Evolutionary conservation across 2,888 invertebrate genomes (phyloP), one percentile per base, ranked within the genome.

Genomic region (Chalcis sispes): DNA sequence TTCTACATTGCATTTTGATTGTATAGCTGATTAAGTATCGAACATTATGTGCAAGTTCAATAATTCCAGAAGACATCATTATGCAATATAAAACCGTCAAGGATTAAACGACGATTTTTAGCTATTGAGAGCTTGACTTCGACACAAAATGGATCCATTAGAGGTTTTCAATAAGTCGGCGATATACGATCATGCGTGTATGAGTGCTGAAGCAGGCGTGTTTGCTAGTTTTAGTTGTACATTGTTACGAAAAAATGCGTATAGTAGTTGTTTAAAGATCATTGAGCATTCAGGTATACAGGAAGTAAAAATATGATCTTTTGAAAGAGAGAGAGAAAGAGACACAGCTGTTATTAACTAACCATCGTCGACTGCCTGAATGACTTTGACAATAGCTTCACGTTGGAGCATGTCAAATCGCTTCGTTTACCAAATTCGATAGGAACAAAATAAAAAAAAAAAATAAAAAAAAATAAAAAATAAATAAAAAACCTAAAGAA

Each of bases 161-260:
- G 20, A 72, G 50, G 72, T 79, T 77, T 65, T 78, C 70, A 67
- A 80, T 62, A 79, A 79, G 77, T 79, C 75, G 77, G 79, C 77
- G 58, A 76, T 70, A 66, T 72, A 77, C 66, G 79, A 78, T 77
- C 70, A 75, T 56, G 58, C 74, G 67, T 72, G 78, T 77, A 80
- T 79, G 76, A 81, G 79, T 79, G 80, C 80, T 77, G 81, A 83
- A 80, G 80, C 79, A 81, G 80, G 80, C 81, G 81, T 84, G 80
- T 82, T 82, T 80, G 77, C 79, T 83, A 83, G 80, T 85, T 83
- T 83, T 80, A 82, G 81, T 83, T 82, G 80, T 82, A 83, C 80
- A 82, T 84, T 83, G 82, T 82, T 84, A 81, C 79, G 80, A 80
- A 80, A 78, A 78, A 75, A 74, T 75, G 81, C 75, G 81, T 83